Percentiles rank a stretch among this genome's conserved stretches.
Evolutionary conservation across 2,113 vertebrate species (phyloP).

Genomic region (Illadopsis cleaveri): DNA sequence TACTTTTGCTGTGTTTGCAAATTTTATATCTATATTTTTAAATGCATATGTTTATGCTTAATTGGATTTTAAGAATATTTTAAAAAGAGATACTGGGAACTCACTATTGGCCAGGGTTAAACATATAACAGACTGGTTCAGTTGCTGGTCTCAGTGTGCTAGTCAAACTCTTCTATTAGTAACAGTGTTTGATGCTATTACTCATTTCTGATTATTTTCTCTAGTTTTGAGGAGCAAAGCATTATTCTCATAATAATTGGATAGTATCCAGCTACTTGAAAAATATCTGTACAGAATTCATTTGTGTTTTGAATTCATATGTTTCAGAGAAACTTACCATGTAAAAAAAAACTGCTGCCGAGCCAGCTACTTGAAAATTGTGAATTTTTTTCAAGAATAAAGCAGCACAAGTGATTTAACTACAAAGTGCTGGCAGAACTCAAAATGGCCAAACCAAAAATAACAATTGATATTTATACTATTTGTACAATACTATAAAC

Average conservation of each 20-base stretch:
- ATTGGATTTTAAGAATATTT: not conserved
- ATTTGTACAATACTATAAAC: not conserved
- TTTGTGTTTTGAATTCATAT: not conserved
- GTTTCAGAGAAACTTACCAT: not conserved
- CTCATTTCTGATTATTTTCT: not conserved
- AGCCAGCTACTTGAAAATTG: not conserved
- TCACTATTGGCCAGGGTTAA: not conserved
- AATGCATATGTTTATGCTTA: not conserved
- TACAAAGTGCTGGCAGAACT: not conserved
- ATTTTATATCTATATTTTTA: accelerated
- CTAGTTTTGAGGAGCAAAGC: not conserved
- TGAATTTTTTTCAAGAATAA: not conserved
- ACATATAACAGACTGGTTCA: not conserved
- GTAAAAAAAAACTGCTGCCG: not conserved
- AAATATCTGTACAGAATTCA: not conserved
- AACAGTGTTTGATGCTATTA: not conserved
- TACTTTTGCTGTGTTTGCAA: not conserved
- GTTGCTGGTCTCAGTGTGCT: not conserved
- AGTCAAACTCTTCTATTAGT: not conserved
- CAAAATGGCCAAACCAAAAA: not conserved
- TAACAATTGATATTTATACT: not conserved
- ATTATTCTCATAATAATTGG: not conserved
- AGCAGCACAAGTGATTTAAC: not conserved
- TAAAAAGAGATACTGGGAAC: not conserved
- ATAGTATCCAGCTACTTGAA: not conserved